Conservation (phyloP, 2,888 invertebrate genomes). For the Lasioglossum pauxillum region DNA sequence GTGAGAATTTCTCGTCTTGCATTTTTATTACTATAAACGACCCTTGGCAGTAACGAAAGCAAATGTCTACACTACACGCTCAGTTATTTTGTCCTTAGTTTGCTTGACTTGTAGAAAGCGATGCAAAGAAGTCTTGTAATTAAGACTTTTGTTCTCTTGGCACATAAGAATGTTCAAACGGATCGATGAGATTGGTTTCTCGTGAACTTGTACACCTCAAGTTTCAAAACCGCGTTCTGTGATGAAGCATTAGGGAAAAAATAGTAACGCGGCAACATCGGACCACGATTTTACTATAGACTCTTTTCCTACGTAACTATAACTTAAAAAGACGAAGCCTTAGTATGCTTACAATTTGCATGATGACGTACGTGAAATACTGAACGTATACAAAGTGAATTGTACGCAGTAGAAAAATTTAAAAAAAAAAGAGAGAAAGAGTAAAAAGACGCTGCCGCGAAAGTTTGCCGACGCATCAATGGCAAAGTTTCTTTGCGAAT, state of each 20-base stretch:
- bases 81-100: conserved; percentile 25
- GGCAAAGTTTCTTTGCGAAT: conserved; percentile 31
- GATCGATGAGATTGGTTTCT: conserved; percentile 29
- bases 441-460: conserved; percentile 12
- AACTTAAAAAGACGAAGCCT: conserved; percentile 36
- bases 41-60: conserved; percentile 71
- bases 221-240: conserved; percentile 25
- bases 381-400: conserved; percentile 41
- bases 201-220: not conserved
- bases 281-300: conserved; percentile 63
- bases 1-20: conserved; percentile 40
- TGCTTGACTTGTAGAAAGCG: conserved; percentile 13
- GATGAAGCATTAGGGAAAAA: conserved; percentile 13
- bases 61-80: conserved; percentile 28
- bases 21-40: conserved; percentile 48
- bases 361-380: conserved; percentile 24
- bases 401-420: conserved; percentile 40
- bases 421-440: not conserved
- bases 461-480: not conserved
- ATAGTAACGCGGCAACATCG: conserved; percentile 45
- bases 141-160: conserved; percentile 30
- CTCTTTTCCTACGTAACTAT: conserved; percentile 63
- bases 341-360: conserved; percentile 33
- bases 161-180: conserved; percentile 28
- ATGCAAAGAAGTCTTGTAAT: conserved; percentile 5